Evolutionary conservation across 2,888 invertebrate species (phyloP).

Genomic region (Molorchus minor): DNA sequence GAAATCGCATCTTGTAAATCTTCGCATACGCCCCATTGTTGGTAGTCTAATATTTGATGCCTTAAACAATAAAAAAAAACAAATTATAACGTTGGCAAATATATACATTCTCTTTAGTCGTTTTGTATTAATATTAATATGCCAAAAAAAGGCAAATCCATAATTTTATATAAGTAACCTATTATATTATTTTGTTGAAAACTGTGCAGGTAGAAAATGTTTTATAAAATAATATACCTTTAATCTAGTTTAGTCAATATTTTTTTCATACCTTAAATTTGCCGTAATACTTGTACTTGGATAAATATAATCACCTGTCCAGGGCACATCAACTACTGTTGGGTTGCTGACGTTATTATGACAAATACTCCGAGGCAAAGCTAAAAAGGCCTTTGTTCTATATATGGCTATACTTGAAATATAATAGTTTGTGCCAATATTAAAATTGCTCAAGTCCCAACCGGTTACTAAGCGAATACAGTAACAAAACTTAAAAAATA

Average conservation of each 20-base stretch:
- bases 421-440: slow-evolving; percentile 50
- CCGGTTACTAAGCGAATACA: slow-evolving; percentile 22
- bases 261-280: slow-evolving; percentile 6
- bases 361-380: slow-evolving; percentile 58
- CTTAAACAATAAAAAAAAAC: slow-evolving; percentile 23
- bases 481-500: too few relatives aligned
- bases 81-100: too few relatives aligned
- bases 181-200: too few relatives aligned
- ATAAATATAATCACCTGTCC: slow-evolving; percentile 51
- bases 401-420: slow-evolving; percentile 59
- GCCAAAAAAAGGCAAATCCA: too few relatives aligned
- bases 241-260: too few relatives aligned
- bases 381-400: slow-evolving; percentile 60
- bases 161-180: too few relatives aligned
- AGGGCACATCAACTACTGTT: slow-evolving; percentile 60
- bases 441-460: slow-evolving; percentile 48
- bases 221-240: too few relatives aligned
- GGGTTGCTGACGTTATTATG: slow-evolving; percentile 50
- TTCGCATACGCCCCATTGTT: slow-evolving; percentile 52
- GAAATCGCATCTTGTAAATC: slow-evolving; percentile 59
- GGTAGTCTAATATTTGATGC: slow-evolving; percentile 38
- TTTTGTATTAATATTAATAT: too few relatives aligned
- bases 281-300: slow-evolving; percentile 4
- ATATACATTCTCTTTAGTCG: too few relatives aligned
- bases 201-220: too few relatives aligned